A percentile compares a stretch with the other conserved stretches of the same genome.
Evolutionary conservation across 2,113 vertebrate species (phyloP).

Genomic region (Tragulus kanchil): DNA sequence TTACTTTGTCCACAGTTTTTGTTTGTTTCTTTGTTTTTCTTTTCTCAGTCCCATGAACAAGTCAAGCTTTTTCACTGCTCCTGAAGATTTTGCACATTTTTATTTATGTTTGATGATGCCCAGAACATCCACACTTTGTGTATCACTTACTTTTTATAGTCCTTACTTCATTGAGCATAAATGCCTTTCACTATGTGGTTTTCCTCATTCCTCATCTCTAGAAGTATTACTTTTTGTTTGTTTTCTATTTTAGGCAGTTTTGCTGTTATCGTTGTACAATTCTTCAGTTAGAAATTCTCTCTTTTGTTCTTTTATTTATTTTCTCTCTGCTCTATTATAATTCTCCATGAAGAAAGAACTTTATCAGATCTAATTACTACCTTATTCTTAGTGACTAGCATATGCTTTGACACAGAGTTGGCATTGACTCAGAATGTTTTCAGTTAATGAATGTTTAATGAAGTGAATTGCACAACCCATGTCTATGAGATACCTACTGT

Average conservation of each 20-base stretch:
- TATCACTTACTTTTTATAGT: not conserved
- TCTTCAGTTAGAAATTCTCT: not conserved
- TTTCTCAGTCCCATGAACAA: not conserved
- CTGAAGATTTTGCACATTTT: not conserved
- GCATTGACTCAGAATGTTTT: conserved; percentile 23
- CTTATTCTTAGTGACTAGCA: not conserved
- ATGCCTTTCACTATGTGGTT: not conserved
- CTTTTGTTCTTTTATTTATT: not conserved
- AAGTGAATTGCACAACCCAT: not conserved
- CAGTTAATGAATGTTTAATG: conserved; percentile 1
- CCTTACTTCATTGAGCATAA: not conserved
- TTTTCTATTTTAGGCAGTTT: not conserved
- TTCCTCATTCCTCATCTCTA: not conserved
- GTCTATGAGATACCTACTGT: not conserved
- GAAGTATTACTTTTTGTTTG: not conserved
- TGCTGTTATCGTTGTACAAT: not conserved
- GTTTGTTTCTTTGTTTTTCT: not conserved
- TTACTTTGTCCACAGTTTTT: not conserved
- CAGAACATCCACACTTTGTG: not conserved
- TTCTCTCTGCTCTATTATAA: not conserved
- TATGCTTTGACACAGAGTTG: not conserved
- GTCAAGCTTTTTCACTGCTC: not conserved
- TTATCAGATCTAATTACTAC: not conserved
- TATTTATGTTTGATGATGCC: not conserved
- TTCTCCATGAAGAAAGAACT: not conserved